Evolutionary conservation across 1,140 invertebrate species (phyloP).

Genomic region (Dryas iulia): DNA sequence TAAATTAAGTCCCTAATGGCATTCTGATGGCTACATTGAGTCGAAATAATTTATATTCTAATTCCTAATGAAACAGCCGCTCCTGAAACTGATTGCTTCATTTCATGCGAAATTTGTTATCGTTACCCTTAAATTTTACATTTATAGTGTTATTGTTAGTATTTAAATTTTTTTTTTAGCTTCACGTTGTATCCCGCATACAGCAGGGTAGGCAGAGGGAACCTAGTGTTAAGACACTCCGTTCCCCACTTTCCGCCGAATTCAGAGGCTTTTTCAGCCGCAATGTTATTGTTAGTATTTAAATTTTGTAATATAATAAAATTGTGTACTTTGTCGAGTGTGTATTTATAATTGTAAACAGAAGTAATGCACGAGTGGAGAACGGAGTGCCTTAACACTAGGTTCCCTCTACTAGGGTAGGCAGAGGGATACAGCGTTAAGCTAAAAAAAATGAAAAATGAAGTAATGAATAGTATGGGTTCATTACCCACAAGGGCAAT

Average conservation of each 20-base stretch:
- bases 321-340: no score
- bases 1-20: background rate
- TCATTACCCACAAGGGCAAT: no score
- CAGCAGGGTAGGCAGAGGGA: background rate
- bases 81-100: conserved; percentile 5
- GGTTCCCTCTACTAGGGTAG: no score
- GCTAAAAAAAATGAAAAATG: no score
- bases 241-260: background rate
- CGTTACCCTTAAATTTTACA: background rate
- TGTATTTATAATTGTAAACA: no score
- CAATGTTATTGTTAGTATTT: no score
- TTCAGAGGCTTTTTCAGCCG: no score
- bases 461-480: no score
- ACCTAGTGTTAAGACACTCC: background rate
- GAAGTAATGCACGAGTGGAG: no score
- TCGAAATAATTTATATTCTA: conserved; percentile 18
- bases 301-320: no score
- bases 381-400: no score
- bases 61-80: conserved; percentile 15
- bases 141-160: background rate
- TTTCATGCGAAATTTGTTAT: background rate
- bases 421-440: no score
- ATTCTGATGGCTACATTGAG: background rate
- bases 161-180: background rate
- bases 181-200: background rate